A percentile compares a stretch with the other conserved stretches of the same genome.
These are phyloP conservation scores for Lagenorhynchus albirostris DNA, from an alignment of 2,113 vertebrate genomes.

Conservation along the genomic window DNA sequence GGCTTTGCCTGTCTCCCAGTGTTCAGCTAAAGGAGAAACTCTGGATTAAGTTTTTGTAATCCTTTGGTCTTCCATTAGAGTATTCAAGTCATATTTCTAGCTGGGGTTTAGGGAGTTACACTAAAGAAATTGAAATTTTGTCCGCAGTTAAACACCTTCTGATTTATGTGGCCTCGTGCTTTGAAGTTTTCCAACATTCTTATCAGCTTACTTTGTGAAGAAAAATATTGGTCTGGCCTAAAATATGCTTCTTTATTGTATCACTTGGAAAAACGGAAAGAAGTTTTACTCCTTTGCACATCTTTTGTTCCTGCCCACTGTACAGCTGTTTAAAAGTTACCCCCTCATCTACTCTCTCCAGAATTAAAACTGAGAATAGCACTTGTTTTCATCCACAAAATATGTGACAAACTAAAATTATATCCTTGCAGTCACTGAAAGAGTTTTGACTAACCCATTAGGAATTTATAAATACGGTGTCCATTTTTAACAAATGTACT, in stretches of 20 bases:
- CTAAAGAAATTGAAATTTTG: background rate
- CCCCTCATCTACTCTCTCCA: background rate
- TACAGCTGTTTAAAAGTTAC: constrained; percentile 40
- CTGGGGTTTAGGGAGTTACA: background rate
- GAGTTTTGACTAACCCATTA: constrained; percentile 9
- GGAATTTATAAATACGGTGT: constrained; percentile 15
- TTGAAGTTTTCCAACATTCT: background rate
- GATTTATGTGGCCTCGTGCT: background rate
- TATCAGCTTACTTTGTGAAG: constrained; percentile 2
- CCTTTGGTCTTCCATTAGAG: constrained; percentile 5
- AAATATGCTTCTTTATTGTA: background rate
- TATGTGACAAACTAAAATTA: constrained; percentile 30
- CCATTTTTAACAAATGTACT: constrained; percentile 7
- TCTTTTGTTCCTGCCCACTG: background rate
- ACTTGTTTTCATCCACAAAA: constrained; percentile 14
- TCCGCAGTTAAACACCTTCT: background rate
- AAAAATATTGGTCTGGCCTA: background rate
- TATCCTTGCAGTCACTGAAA: constrained; percentile 10
- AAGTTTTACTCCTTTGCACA: background rate
- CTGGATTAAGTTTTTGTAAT: background rate
- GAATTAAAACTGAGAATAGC: constrained; percentile 47
- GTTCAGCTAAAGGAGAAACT: background rate
- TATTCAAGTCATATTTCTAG: background rate
- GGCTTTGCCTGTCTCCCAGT: background rate
- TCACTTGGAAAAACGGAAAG: background rate